Conservation (phyloP, 2,797 vertebrate species). For the Psittacula derbiana region DNA sequence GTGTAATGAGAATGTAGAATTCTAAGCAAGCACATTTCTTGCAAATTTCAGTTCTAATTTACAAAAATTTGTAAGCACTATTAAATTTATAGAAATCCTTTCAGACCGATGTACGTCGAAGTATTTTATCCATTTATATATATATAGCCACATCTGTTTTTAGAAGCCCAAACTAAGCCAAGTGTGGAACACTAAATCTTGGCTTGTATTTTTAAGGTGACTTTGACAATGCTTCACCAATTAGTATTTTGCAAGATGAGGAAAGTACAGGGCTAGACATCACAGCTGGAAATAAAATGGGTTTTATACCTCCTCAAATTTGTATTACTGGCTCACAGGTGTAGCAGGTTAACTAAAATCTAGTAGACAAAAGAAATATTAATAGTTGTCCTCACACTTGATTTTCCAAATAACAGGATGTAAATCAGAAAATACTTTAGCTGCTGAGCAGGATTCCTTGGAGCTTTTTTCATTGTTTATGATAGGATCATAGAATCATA, state of each 20-base stretch:
- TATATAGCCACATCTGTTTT: background rate
- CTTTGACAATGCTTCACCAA: background rate
- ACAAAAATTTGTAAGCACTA: background rate
- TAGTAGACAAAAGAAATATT: background rate
- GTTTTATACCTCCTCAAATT: background rate
- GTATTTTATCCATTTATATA: background rate
- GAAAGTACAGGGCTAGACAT: background rate
- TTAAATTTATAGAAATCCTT: background rate
- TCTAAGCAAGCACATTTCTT: background rate
- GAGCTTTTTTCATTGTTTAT: background rate
- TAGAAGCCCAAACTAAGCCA: background rate
- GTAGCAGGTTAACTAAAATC: background rate
- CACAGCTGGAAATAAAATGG: background rate
- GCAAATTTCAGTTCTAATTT: background rate
- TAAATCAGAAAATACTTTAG: background rate
- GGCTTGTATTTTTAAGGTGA: background rate
- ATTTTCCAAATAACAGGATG: background rate
- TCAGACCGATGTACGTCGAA: background rate
- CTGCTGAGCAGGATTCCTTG: background rate
- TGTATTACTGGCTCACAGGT: fast-evolving
- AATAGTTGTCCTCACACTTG: background rate
- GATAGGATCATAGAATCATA: background rate
- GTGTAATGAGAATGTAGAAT: background rate
- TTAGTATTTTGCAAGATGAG: background rate
- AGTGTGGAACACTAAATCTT: background rate